A percentile compares a stretch with the other conserved stretches of the same genome.
These are phyloP conservation scores for Camponotus fellah DNA, from an alignment of 2,888 invertebrate species.

Conservation along the genomic window DNA sequence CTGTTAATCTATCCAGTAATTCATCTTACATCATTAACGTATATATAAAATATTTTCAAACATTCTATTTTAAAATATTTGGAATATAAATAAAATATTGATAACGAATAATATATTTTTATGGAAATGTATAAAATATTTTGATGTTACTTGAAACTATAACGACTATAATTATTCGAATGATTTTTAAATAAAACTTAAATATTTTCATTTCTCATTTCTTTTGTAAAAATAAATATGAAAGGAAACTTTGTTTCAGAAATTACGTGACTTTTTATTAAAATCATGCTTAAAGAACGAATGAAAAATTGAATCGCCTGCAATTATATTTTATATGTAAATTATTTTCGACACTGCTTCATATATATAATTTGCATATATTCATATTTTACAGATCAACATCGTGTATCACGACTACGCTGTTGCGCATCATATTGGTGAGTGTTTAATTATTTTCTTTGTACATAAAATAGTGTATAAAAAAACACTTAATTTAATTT, in stretches of 20 bases:
- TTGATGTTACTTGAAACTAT: neutral
- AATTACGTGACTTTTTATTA: neutral
- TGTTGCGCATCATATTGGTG: neutral
- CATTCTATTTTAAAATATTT: neutral
- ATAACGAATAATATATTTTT: slow-evolving; percentile 1
- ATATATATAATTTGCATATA: neutral
- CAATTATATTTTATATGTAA: slow-evolving; percentile 1
- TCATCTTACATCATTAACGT: neutral
- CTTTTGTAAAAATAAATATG: neutral
- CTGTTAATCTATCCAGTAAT: neutral
- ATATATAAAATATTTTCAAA: neutral
- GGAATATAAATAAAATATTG: neutral
- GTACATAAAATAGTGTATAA: neutral
- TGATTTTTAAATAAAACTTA: neutral
- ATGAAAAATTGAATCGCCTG: neutral
- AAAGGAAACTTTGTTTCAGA: neutral
- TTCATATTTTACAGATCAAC: slow-evolving; percentile 3
- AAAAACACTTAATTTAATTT: neutral
- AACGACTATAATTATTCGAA: neutral
- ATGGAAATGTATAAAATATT: neutral
- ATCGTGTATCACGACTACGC: neutral
- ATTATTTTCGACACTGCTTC: slow-evolving; percentile 2
- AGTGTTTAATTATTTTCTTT: neutral
- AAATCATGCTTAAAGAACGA: neutral
- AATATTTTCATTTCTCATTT: neutral